Percentiles rank a stretch among this genome's conserved stretches.
Evolutionary conservation across 2,797 vertebrate species (phyloP).

Genomic region (Florisuga fusca): DNA sequence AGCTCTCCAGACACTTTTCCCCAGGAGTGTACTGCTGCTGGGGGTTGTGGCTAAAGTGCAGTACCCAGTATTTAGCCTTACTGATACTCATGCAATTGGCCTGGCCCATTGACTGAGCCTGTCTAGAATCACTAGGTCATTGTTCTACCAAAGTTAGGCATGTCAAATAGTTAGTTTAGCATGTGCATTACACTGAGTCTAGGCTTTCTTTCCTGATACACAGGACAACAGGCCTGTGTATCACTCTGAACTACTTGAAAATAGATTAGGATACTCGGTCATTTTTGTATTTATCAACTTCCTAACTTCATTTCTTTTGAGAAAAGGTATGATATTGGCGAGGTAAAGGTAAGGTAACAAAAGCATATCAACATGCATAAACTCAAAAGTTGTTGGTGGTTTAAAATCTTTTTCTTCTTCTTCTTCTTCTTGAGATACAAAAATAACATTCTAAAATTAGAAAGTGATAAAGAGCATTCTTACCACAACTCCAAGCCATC

Average conservation of each 20-base stretch:
- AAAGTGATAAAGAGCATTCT: background rate
- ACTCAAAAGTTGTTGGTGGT: no score
- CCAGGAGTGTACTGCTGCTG: no score
- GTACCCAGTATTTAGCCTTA: no score
- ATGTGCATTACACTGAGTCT: rapidly evolving
- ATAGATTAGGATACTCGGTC: background rate
- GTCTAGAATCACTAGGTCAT: background rate
- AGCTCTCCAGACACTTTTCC: no score
- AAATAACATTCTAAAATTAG: background rate
- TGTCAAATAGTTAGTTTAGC: background rate
- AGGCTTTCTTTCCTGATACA: background rate
- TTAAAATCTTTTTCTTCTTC: background rate
- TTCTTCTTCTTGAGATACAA: background rate
- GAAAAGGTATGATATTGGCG: background rate
- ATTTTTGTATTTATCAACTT: background rate
- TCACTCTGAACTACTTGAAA: background rate
- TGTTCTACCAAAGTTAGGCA: background rate
- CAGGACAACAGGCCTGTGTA: background rate
- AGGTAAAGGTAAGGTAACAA: background rate
- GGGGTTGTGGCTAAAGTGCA: no score
- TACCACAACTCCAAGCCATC: constrained; percentile 98
- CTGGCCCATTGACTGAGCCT: no score
- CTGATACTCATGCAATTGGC: no score
- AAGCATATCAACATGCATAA: background rate
- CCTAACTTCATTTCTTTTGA: background rate